Evolutionary conservation across 2,797 vertebrate genomes (phyloP), one percentile per base, ranked within the genome.

Genomic region (Channallabes apus): DNA sequence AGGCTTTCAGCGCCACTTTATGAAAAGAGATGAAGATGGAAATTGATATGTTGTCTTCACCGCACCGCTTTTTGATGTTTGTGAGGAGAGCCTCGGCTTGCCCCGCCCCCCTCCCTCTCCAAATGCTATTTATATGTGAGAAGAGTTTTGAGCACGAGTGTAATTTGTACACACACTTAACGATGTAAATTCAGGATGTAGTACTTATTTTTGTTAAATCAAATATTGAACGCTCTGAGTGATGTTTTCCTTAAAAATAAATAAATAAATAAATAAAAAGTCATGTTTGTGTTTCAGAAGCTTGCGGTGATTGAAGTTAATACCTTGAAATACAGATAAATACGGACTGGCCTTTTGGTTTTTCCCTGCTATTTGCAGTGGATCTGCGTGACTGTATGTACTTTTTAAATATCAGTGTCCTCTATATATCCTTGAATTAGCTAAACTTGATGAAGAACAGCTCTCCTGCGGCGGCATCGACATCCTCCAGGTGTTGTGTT

Each of bases 11-110:
- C 68, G 80, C 86, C 77, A 88, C 90, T 91, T 89, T 92, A 90
- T 92, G 90, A 93, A 84, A 82, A 82, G 83, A 90, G 82, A 91
- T 90, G 89, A 88, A 91, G 91, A 93, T 92, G 79, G 88, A 90
- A 91, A 90, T 85, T 83, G 85, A 93, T 93, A 91, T 89, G 86
- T 83, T 87, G 64, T 82, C 65, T 85, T 81, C 22, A 18, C 54
- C 1, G 77, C 80, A 32, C 76, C 32, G 29, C 24, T 83, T 83
- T 88, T 78, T 83, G 73, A 81, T 85, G 82, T 75, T 64, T 85
- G 69, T 85, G 78, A 89, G 89, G 89, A 91, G 89, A 86, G n/a
- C 83, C 83, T 90, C 89, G 80, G 80, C 88, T 91, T 83, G 88
- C 83, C 54, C 80, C 64, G 24, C 58, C 80, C 62, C 73, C 54